A percentile compares a stretch with the other conserved stretches of the same genome.
These are phyloP conservation scores for Molossus molossus DNA, from an alignment of 2,797 vertebrate genomes.

Conservation along the genomic window DNA sequence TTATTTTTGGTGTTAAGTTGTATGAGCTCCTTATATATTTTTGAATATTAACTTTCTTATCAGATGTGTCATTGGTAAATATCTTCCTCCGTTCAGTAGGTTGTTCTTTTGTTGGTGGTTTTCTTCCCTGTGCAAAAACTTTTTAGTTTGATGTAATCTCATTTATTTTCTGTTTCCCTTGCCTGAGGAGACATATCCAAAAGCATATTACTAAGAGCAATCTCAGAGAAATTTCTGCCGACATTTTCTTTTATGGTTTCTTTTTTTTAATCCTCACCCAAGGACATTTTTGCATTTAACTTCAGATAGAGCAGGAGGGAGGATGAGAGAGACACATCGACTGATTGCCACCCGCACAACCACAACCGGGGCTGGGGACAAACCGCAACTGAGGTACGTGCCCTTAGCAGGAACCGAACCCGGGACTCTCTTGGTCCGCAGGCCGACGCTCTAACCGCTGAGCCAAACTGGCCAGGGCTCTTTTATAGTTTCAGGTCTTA, in stretches of 20 bases:
- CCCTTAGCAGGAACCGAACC: no score
- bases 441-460: no score
- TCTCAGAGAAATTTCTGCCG: not conserved
- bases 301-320: no score
- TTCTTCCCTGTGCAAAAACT: not conserved
- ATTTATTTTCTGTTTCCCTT: not conserved
- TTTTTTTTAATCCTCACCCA: no score
- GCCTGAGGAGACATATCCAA: not conserved
- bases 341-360: no score
- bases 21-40: not conserved
- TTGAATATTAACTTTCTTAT: not conserved
- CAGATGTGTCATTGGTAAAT: not conserved
- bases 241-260: not conserved
- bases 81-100: not conserved
- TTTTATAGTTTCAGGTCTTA: not conserved
- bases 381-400: no score
- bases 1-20: not conserved
- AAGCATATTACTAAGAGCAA: not conserved
- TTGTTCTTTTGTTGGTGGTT: not conserved
- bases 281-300: no score
- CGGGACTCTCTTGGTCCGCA: no score
- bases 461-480: no score
- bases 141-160: not conserved
- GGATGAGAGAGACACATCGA: no score
- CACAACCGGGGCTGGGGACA: no score